phyloP scores from a whole-genome alignment of 2,113 vertebrate species.

The Pseudois nayaur region DNA sequence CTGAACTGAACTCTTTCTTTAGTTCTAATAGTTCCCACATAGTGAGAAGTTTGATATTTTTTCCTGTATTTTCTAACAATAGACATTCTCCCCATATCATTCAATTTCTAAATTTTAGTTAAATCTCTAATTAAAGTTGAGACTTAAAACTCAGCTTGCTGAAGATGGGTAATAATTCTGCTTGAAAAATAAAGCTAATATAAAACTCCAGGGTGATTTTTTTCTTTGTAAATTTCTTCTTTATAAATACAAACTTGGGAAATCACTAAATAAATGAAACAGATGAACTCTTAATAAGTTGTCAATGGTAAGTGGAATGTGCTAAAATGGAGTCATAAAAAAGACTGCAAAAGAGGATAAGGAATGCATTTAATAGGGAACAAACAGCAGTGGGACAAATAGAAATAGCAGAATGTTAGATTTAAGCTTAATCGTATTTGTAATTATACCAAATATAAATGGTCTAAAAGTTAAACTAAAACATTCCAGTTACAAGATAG shows the following conservation, averaged over 20 bases:
- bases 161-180: not conserved
- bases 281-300: not conserved
- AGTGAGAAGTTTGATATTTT: not conserved
- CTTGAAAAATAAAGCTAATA: constrained; percentile 8
- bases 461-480: not conserved
- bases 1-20: not conserved
- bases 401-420: not conserved
- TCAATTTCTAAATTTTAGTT: not conserved
- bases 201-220: not conserved
- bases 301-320: not conserved
- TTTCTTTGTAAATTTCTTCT: not conserved
- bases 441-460: not conserved
- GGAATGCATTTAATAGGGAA: not conserved
- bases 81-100: not conserved
- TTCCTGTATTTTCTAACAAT: not conserved
- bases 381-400: not conserved
- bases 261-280: not conserved
- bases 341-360: not conserved
- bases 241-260: not conserved
- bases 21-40: not conserved
- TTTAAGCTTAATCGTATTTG: not conserved
- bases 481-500: not conserved
- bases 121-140: not conserved
- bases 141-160: not conserved
- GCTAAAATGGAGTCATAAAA: not conserved